Evolutionary conservation across 2,113 vertebrate species (phyloP), one percentile per base, ranked within the genome.

Genomic region (Amia ocellicauda): DNA sequence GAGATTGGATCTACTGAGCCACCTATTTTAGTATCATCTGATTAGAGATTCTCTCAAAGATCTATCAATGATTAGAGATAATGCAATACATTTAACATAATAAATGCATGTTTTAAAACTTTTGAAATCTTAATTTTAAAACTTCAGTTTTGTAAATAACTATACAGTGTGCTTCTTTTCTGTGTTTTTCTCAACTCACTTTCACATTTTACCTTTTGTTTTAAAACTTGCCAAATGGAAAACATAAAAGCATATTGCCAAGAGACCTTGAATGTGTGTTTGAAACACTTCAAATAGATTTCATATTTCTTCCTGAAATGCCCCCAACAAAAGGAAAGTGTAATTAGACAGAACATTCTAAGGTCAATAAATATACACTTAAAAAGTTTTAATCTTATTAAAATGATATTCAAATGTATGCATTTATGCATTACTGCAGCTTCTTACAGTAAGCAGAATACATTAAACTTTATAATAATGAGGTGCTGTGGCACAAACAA

Each of bases 181-280:
- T n/a, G n/a, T n/a, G n/a, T n/a, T n/a, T n/a, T n/a, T n/a, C n/a
- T 16, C 10, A 69, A 67, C 53, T 54, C 67, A 74, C 74, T 72
- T 65, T 78, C 70, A 76, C 53, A 69, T 69, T 78, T 63, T 57
- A 54, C 58, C 63, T 61, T 70, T 76, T 74, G 75, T 78, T 81
- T 84, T 77, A 83, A 82, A 81, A 77, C 71, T 81, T 76, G 81
- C 82, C 78, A 84, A 78, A 43, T 62, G 14, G 60, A 73, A 69
- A 63, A 73, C 77, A 73, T 83, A 74, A 86, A 83, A 81, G 73
- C 58, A 70, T 63, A 68, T 74, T 78, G 73, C 68, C 29, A 36
- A 76, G 70, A 71, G 68, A 74, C 26, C 56, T 70, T 65, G 55
- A 19, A 74, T 68, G 58, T 74, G 67, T 26, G 69, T 68, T 69